A percentile compares a stretch with the other conserved stretches of the same genome.
These are phyloP conservation scores for Trisateles emortualis DNA, from an alignment of 2,888 invertebrate genomes.

Conservation along the genomic window DNA sequence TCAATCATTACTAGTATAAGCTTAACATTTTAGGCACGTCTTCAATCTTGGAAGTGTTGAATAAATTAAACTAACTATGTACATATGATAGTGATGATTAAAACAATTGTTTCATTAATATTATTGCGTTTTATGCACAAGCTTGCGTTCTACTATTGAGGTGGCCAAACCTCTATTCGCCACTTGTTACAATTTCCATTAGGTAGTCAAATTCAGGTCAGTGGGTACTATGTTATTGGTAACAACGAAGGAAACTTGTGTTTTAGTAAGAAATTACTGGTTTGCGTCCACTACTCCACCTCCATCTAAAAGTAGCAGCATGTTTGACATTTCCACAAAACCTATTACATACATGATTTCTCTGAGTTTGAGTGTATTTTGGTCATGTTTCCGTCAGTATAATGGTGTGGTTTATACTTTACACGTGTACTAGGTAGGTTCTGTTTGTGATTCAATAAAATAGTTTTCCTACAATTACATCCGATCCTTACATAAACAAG, in stretches of 20 bases:
- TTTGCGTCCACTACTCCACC: too few relatives aligned
- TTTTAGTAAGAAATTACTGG: too few relatives aligned
- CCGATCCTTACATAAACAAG: too few relatives aligned
- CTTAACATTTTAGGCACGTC: too few relatives aligned
- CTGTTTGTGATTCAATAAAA: neutral
- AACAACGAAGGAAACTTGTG: too few relatives aligned
- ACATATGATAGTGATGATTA: too few relatives aligned
- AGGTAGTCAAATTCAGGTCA: neutral
- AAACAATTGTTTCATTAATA: too few relatives aligned
- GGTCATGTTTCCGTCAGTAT: neutral
- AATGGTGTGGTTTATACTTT: neutral
- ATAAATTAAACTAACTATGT: too few relatives aligned
- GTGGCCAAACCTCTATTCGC: neutral
- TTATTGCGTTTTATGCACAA: neutral
- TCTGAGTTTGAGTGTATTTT: neutral
- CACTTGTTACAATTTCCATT: neutral
- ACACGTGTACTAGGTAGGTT: neutral
- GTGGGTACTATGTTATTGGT: neutral
- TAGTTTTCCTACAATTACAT: neutral
- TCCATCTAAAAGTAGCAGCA: neutral
- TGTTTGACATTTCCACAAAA: neutral
- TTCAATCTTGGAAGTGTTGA: too few relatives aligned
- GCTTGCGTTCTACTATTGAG: neutral
- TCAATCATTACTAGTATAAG: too few relatives aligned
- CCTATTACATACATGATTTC: neutral